Evolutionary conservation across 2,797 vertebrate species (phyloP), one percentile per base, ranked within the genome.

Genomic region (Xerus rutilus): DNA sequence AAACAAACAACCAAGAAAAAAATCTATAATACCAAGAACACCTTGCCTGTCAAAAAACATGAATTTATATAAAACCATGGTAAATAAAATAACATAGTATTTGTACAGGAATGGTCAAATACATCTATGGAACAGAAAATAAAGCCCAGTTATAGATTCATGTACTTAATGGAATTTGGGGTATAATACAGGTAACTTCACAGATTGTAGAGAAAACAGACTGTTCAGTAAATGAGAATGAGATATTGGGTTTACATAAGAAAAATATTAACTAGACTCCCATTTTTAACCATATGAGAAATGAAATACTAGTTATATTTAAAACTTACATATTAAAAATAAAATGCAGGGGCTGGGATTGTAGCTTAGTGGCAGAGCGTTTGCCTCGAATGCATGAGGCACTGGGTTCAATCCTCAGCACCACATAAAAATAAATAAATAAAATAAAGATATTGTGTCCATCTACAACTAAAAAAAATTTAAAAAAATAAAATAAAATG

Each of bases 31-130:
- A 30, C 12, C 69, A 52, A 45, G 21, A 95, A 84, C 5, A 85
- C 65, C 47, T 69, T 77, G 11, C 47, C 25, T 77, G 59, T 43
- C 43, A 93, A 91, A 72, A 57, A 57, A n/a, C 35, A 83, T n/a
- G 52, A 32, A 91, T 69, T 82, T 52, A 86, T 82, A 35, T 82
- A 86, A 95, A 93, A 86, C 49, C 11, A 74, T 12, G 81, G n/a
- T 62, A 85, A 62, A 62, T 52, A 52, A 72, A 64, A 72, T 21
- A 74, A 74, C 65, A 28, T 82, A 93, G 5, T 52, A n/a, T 64
- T 93, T 43, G 32, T 18, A 65, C 35, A 86, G 35, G 20, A 87
- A 49, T 76, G 52, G 69, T 76, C 39, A 88, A 69, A 52, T 65
- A 47, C 0, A 67, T 59, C 20, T 83, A 52, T 28, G 39, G 7